Conservation (phyloP, 2,797 vertebrate species). For the Pyrocephalus nanus region DNA sequence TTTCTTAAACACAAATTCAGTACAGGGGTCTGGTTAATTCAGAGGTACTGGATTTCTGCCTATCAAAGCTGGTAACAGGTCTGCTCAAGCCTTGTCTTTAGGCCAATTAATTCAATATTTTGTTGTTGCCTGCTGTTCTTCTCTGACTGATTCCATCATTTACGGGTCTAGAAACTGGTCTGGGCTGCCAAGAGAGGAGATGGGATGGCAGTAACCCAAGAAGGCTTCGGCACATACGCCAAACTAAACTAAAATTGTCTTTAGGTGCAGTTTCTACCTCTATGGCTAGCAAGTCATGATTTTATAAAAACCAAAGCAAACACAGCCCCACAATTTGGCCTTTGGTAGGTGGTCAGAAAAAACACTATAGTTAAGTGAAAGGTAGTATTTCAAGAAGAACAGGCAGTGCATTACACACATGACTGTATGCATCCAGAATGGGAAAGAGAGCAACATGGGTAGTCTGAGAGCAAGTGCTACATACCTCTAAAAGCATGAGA, state of each 20-base stretch:
- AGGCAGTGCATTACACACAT: fast-evolving
- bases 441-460: background rate
- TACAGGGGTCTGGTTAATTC: background rate
- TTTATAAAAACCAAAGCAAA: no score
- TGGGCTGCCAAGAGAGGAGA: background rate
- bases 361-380: background rate
- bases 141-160: background rate
- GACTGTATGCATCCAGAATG: background rate
- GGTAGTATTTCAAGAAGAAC: background rate
- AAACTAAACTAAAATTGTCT: background rate
- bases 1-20: background rate
- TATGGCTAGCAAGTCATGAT: background rate
- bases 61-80: background rate
- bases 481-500: background rate
- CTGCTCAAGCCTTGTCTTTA: background rate
- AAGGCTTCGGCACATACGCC: background rate
- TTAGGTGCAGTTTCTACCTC: background rate
- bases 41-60: background rate
- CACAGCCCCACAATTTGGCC: background rate
- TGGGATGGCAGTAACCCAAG: background rate
- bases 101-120: background rate
- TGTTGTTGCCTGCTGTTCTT: background rate
- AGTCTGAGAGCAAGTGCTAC: background rate
- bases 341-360: background rate
- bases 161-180: background rate